Base-by-base conservation (phyloP, 2,888 invertebrate genomes). In the Drosophila mayaguana region DNA sequence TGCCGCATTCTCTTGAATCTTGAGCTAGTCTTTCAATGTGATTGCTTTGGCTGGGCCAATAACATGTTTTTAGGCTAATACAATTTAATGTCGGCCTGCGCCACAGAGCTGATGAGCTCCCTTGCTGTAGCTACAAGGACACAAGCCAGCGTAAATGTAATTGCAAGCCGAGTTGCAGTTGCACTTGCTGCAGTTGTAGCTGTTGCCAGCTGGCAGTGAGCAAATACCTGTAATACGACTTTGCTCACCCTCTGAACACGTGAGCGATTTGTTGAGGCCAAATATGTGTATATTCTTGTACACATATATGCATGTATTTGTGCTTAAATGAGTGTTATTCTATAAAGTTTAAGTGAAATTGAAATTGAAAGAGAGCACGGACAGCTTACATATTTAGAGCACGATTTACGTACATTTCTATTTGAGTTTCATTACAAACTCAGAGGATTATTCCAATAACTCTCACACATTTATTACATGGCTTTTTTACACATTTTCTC, bases 51-150 rank as follows among this genome's bases (percentile, higher is more conserved):
- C 68, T 70, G 55, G 64, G 65, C 68, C 78, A 86, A 78, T 82
- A 78, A 71, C 78, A 85, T 80, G 70, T 75, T 72, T 76, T 82
- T 53, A 38, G 59, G 59, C 83, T 88, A 85, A 83, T 83, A 80
- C 88, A 75, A 75, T 88, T 88, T 88, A 74, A 80, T 82, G 83
- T 66, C 71, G 62, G 57, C 25, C 61, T 56, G 51, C 53, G 48
- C 56, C 62, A 42, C 43, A 46, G 55, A 67, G 36, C 20, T 16
- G 11, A 11, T 38, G 57, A 67, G 40, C 20, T 20, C 20, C 20
- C 55, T 34, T 43, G 25, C 28, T 28, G 18, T 32, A 25, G 6
- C 56, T 12, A n/a, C 80, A 71, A 86, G 82, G 63, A 72, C 72
- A 66, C 43, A 56, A 43, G 57, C 59, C 64, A 60, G 55, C 42